phyloP scores from a whole-genome alignment of 2,113 vertebrate species.

The Scalopus aquaticus region DNA sequence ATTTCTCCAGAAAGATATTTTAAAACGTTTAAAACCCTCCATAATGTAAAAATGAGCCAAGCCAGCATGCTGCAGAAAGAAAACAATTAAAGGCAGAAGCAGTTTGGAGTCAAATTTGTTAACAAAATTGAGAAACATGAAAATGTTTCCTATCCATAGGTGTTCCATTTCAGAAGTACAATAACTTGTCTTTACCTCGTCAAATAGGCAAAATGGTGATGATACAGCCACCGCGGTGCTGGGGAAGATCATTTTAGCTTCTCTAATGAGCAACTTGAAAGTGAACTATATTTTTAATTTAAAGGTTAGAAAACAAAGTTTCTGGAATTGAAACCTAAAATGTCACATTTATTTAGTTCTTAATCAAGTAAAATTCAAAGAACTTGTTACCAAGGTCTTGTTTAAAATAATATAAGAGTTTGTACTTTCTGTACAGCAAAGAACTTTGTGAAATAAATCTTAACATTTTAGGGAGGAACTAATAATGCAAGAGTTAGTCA shows the following conservation, averaged over 20 bases:
- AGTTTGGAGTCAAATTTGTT: background rate
- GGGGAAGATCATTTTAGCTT: background rate
- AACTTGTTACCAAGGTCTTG: background rate
- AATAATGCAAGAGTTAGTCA: no score
- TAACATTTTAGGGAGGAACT: no score
- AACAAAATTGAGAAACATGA: conserved; percentile 6
- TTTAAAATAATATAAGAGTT: background rate
- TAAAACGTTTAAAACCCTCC: background rate
- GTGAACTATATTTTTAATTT: background rate
- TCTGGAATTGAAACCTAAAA: background rate
- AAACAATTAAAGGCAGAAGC: background rate
- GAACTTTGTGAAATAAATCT: no score
- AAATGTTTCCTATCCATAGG: background rate
- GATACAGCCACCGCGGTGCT: background rate
- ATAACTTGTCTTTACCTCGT: background rate
- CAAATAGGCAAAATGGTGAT: background rate
- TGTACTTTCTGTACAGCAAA: no score
- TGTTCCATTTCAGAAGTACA: background rate
- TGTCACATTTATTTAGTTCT: background rate
- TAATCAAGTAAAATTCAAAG: background rate
- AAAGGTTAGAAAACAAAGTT: conserved; percentile 3
- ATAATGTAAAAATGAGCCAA: background rate
- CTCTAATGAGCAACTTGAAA: background rate
- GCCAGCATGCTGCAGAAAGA: background rate
- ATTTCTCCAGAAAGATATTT: conserved; percentile 2